Conservation (phyloP, 2,113 vertebrate species). For the Leucoraja erinaceus region DNA sequence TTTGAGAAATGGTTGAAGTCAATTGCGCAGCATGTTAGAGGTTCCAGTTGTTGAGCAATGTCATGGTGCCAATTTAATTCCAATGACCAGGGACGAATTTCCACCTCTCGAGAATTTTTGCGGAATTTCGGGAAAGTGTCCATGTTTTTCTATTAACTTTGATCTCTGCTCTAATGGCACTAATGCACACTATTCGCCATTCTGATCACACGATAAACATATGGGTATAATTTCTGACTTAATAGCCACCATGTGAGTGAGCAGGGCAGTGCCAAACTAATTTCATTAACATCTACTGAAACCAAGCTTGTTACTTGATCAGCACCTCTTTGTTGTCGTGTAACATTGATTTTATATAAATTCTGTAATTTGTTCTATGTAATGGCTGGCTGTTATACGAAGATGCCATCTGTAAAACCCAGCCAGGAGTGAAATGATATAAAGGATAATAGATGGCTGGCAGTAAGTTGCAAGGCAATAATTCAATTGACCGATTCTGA, state of each 20-base stretch:
- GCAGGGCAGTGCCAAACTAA: background rate
- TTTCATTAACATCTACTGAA: conserved; percentile 2
- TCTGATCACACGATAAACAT: background rate
- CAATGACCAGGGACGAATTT: no score
- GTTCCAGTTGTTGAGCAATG: no score
- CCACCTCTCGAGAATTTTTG: no score
- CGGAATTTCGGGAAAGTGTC: background rate
- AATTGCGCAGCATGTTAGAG: no score
- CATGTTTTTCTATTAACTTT: background rate
- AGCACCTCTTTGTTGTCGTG: background rate
- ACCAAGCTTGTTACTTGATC: conserved; percentile 24
- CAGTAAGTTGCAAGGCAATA: conserved; percentile 27
- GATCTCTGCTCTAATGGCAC: background rate
- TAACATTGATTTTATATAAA: conserved; percentile 32
- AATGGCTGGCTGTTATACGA: background rate
- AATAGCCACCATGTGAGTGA: background rate
- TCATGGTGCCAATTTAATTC: no score
- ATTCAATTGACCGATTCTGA: conserved; percentile 25
- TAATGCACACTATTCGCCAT: background rate
- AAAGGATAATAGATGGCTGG: conserved; percentile 22
- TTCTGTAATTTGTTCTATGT: conserved; percentile 14
- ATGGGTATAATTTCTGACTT: background rate
- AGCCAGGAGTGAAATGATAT: conserved; percentile 28
- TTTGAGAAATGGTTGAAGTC: no score
- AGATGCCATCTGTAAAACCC: conserved; percentile 30